Conservation (phyloP, 2,797 vertebrate genomes). For the Nyctalus aviator region DNA sequence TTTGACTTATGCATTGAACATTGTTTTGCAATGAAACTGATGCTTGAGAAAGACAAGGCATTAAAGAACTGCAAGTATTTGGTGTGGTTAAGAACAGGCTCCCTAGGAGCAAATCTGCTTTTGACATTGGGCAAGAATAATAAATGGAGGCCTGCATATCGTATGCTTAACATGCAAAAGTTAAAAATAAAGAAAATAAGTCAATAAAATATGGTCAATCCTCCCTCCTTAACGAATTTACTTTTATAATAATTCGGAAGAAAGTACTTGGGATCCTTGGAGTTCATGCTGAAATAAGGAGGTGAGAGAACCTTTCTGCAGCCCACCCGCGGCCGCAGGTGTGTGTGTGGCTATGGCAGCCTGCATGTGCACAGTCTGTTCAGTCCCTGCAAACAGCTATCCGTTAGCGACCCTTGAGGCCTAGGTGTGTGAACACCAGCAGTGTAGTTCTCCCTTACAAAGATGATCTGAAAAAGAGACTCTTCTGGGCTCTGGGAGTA, state of each 20-base stretch:
- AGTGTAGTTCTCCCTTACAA: not conserved
- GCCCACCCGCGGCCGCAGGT: accelerated
- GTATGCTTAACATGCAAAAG: not conserved
- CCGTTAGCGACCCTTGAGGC: not conserved
- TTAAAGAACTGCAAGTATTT: not conserved
- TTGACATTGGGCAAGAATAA: not conserved
- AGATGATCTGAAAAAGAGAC: not conserved
- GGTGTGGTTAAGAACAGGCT: not conserved
- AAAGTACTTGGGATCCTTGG: not conserved
- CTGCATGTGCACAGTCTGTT: not conserved
- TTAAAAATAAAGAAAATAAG: not conserved
- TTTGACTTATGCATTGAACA: not conserved
- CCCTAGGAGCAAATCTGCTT: not conserved
- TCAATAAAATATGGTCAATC: constrained; percentile 11
- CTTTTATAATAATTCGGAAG: not conserved
- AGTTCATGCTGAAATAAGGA: not conserved
- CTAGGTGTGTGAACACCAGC: not conserved
- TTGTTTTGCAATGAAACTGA: constrained; percentile 17
- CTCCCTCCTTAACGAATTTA: not conserved
- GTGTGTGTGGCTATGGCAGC: not conserved
- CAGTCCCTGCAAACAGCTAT: not conserved
- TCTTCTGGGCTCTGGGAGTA: not conserved
- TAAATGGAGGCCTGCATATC: not conserved
- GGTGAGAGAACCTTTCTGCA: not conserved
- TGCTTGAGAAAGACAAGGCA: not conserved